Percentiles rank a stretch among this genome's conserved stretches.
Conservation (phyloP, 2,888 invertebrate species). For the Amphipyra berbera region DNA sequence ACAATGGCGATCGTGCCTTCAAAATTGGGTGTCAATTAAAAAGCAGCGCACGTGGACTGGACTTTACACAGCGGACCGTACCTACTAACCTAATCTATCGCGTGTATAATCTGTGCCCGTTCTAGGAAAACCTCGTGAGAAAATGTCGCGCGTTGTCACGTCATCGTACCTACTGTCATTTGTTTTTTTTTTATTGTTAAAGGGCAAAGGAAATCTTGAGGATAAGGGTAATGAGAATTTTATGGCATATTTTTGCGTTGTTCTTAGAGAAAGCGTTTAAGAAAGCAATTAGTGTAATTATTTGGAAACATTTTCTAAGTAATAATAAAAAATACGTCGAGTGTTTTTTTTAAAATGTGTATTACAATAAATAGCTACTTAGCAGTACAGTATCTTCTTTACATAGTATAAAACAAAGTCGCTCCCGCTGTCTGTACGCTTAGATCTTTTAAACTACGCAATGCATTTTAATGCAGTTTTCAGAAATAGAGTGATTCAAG, state of each 20-base stretch:
- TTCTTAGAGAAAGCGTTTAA: background rate
- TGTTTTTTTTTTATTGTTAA: constrained; percentile 9
- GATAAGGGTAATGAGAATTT: constrained; percentile 1
- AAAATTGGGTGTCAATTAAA: constrained; percentile 50
- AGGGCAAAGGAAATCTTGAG: constrained; percentile 1
- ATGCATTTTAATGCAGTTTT: no score
- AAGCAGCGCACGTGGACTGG: constrained; percentile 40
- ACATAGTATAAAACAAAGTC: no score
- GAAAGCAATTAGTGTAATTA: background rate
- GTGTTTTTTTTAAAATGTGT: no score
- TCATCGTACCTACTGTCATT: constrained; percentile 34
- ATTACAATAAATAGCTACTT: no score
- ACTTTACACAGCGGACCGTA: constrained; percentile 26
- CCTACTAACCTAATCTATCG: constrained; percentile 55
- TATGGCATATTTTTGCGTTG: constrained; percentile 5
- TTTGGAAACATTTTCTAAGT: no score
- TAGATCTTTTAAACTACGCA: no score
- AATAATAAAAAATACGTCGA: no score
- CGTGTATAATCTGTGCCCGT: constrained; percentile 44
- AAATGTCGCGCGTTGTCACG: constrained; percentile 32
- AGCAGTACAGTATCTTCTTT: no score
- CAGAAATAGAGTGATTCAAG: no score
- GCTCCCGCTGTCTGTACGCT: no score
- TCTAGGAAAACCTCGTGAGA: constrained; percentile 45
- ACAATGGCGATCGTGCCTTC: constrained; percentile 25